Conservation (phyloP, 2,797 vertebrate species). For the Galago senegalensis region DNA sequence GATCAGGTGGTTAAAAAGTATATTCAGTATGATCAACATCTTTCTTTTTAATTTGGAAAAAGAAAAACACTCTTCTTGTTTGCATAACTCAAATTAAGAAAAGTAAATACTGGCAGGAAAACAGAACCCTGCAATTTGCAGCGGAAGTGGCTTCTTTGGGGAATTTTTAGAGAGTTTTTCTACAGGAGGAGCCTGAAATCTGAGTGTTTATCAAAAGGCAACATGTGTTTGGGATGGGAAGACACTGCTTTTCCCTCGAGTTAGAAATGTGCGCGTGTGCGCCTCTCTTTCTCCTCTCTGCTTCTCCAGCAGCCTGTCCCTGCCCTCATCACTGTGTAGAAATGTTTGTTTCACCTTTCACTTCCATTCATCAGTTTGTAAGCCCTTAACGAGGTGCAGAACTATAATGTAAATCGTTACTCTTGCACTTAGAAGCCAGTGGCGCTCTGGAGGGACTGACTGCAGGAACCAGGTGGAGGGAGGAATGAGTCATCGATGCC, state of each 20-base stretch:
- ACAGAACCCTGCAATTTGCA: slow-evolving; percentile 10
- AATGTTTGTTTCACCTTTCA: neutral
- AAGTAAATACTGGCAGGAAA: slow-evolving; percentile 1
- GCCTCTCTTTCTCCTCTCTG: neutral
- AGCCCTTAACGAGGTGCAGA: neutral
- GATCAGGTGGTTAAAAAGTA: neutral
- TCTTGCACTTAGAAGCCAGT: neutral
- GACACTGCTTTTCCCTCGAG: neutral
- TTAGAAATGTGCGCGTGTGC: neutral
- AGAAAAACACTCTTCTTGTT: neutral
- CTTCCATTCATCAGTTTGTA: neutral
- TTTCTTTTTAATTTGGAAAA: neutral
- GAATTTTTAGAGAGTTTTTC: neutral
- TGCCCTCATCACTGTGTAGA: neutral
- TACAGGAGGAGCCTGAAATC: neutral
- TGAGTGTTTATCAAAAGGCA: slow-evolving; percentile 15
- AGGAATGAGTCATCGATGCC: neutral
- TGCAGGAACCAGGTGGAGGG: neutral
- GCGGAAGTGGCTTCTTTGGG: neutral
- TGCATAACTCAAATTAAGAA: neutral
- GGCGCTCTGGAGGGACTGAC: neutral
- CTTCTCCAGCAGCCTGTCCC: neutral
- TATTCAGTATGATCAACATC: neutral
- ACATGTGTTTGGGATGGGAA: neutral
- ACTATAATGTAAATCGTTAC: neutral